Evolutionary conservation across 2,113 vertebrate genomes (phyloP), one percentile per base, ranked within the genome.

Genomic region (Entomyzon cyanotis): DNA sequence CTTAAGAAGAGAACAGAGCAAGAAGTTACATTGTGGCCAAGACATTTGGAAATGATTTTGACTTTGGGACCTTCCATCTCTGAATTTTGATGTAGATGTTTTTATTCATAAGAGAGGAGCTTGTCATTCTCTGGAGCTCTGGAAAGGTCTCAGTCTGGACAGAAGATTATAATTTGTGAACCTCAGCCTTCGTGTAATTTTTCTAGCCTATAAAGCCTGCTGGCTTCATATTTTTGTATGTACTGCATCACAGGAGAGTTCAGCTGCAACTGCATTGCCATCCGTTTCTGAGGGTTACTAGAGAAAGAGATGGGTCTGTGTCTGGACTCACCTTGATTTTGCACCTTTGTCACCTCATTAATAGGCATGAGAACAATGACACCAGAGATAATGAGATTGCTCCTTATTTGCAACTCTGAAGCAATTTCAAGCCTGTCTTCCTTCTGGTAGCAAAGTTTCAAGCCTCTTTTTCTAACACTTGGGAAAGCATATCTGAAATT

Each of bases 401-500:
- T 60, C n/a, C 28, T 71, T 52, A 46, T 81, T 81, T 93, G 33
- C 12, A 59, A 3, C 78, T 64, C 35, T 50, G 24, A 82, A 87
- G 69, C 5, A 50, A 49, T 19, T 59, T 21, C 13, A 93, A 84
- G 7, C 46, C 19, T 52, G 9, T 28, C 19, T 77, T 76, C 21
- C 23, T 88, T 50, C 30, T 60, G 41, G 41, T 6, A 80, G 30
- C 13, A 53, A 95, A 83, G 39, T 47, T 92, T 80, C 63, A 67
- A 67, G 44, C 12, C 50, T 74, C 59, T 85, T 85, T 65, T 74
- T 39, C 41, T 30, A 46, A 69, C 65, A 39, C 73, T 78, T n/a
- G 41, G 55, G 64, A 67, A 70, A 90, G 39, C 64, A 75, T 86
- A 33, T 74, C 68, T 90, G 88, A 90, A 92, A 95, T 95, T 95